phyloP scores from a whole-genome alignment of 1,140 invertebrate species.

The Lucilia sericata region DNA sequence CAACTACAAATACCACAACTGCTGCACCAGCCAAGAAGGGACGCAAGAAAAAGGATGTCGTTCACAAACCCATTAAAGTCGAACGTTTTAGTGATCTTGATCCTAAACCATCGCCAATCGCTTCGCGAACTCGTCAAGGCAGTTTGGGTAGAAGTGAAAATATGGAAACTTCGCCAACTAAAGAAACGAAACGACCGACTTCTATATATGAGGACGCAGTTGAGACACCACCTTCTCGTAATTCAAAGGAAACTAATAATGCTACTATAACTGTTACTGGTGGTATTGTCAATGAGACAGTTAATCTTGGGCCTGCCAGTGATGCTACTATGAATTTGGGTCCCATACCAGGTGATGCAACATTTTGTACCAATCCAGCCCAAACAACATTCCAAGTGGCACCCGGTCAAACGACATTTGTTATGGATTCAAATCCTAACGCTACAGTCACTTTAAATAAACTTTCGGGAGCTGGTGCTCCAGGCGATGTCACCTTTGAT shows the following conservation, averaged over 20 bases:
- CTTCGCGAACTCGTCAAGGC: slow-evolving; percentile 56
- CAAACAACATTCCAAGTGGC: slow-evolving; percentile 46
- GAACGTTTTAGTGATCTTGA: slow-evolving; percentile 62
- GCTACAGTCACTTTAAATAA: slow-evolving; percentile 46
- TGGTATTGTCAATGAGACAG: slow-evolving; percentile 10
- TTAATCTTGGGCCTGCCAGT: slow-evolving; percentile 30
- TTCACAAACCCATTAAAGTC: slow-evolving; percentile 63
- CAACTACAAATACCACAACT: slow-evolving; percentile 28
- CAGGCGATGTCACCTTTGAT: slow-evolving; percentile 53
- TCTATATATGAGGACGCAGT: slow-evolving; percentile 64
- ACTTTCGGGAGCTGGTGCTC: slow-evolving; percentile 7
- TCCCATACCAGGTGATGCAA: slow-evolving; percentile 30
- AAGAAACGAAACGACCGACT: not conserved
- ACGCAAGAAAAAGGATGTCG: slow-evolving; percentile 50
- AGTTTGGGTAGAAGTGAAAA: slow-evolving; percentile 46
- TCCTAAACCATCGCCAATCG: slow-evolving; percentile 50
- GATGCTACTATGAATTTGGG: slow-evolving; percentile 46
- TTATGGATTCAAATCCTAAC: slow-evolving; percentile 48
- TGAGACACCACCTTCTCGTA: slow-evolving; percentile 48
- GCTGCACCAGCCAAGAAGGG: not conserved
- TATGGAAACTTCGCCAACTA: not conserved
- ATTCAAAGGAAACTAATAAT: slow-evolving; percentile 23
- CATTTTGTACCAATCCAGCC: slow-evolving; percentile 46
- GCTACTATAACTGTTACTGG: not conserved
- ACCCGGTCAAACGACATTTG: slow-evolving; percentile 47